phyloP scores from a whole-genome alignment of 53 echinoderm and acorn worm genomes.

The Echinometra lucunter region DNA sequence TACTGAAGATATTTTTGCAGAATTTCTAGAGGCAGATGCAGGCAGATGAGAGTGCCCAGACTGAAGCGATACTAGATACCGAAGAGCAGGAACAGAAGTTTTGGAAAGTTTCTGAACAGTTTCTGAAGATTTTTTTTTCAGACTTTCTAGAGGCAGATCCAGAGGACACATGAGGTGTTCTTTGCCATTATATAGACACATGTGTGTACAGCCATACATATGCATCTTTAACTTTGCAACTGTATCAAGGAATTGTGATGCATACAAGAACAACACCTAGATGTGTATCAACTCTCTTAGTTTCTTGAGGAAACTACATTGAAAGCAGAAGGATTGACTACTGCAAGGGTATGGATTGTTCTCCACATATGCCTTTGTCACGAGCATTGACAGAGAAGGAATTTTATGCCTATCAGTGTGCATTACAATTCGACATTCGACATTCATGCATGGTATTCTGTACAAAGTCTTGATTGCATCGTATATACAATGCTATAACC shows the following conservation, averaged over 20 bases:
- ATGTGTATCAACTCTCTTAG: neutral
- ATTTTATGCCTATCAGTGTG: neutral
- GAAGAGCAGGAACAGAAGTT: too few species aligned
- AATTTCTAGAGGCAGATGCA: too few species aligned
- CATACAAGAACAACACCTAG: neutral
- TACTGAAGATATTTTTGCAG: too few species aligned
- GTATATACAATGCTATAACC: neutral
- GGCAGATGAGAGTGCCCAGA: too few species aligned
- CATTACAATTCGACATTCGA: neutral
- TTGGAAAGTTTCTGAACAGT: too few species aligned
- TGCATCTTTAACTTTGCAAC: neutral
- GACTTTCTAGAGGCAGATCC: too few species aligned
- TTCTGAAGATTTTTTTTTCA: too few species aligned
- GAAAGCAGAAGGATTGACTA: neutral
- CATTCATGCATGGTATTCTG: neutral
- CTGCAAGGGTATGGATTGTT: neutral
- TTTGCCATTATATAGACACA: neutral
- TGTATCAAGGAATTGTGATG: neutral
- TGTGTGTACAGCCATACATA: neutral
- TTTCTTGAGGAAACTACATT: neutral
- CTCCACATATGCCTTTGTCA: neutral
- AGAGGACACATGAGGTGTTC: too few species aligned
- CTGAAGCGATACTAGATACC: too few species aligned
- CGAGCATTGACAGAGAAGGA: neutral
- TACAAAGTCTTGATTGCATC: neutral